A percentile compares a stretch with the other conserved stretches of the same genome.
Conservation (phyloP, 2,797 vertebrate species). For the Lagocephalus sceleratus region DNA sequence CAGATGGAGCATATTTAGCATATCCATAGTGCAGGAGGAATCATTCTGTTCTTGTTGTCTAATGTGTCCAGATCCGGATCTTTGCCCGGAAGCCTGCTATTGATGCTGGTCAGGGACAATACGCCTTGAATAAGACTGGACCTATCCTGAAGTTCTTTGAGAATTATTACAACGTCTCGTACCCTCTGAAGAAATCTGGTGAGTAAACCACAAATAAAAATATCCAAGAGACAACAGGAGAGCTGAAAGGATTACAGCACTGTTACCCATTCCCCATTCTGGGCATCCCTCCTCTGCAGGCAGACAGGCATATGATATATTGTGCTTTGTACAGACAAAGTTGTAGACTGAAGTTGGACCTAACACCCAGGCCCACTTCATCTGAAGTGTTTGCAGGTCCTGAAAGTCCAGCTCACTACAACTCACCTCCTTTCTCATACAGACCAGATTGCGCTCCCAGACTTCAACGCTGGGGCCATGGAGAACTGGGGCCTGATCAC, state of each 20-base stretch:
- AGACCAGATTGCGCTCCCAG: slow-evolving; percentile 92
- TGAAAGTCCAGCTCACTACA: too few species aligned
- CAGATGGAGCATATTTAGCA: too few species aligned
- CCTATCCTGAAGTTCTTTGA: slow-evolving; percentile 86
- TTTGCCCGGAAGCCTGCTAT: slow-evolving; percentile 85
- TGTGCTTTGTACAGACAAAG: too few species aligned
- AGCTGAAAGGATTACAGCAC: background rate
- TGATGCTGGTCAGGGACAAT: slow-evolving; percentile 60
- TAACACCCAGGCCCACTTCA: too few species aligned
- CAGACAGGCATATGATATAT: too few species aligned
- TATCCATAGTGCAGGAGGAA: background rate
- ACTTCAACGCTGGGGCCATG: slow-evolving; percentile 93
- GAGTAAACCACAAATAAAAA: slow-evolving; percentile 29
- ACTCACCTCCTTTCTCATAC: background rate
- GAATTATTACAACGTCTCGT: slow-evolving; percentile 66
- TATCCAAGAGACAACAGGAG: background rate
- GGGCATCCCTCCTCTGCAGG: too few species aligned
- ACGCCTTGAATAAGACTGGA: slow-evolving; percentile 78
- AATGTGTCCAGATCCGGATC: slow-evolving; percentile 81
- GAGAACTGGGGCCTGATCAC: slow-evolving; percentile 98
- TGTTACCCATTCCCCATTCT: background rate
- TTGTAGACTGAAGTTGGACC: background rate
- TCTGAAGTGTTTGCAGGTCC: too few species aligned
- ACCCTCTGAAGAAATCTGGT: slow-evolving; percentile 91
- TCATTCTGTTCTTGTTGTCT: background rate